Conservation (phyloP, 1,140 invertebrate genomes). For the Vanessa tameamea region DNA sequence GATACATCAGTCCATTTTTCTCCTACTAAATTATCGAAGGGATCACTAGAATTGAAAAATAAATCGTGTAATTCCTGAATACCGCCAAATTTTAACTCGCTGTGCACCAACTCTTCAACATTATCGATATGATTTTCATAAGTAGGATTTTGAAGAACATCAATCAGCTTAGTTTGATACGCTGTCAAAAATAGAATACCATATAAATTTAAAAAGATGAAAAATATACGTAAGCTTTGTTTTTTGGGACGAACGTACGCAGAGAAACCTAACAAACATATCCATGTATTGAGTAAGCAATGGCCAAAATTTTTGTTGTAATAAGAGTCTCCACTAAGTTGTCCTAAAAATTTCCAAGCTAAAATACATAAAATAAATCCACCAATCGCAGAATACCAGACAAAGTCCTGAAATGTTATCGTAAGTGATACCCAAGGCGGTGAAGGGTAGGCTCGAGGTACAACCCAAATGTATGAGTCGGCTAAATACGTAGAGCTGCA, state of each 20-base stretch:
- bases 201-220: constrained; percentile 76
- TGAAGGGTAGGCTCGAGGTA: constrained; percentile 64
- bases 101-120: constrained; percentile 70
- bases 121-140: constrained; percentile 76
- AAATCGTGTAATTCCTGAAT: constrained; percentile 76
- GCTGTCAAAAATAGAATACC: constrained; percentile 76
- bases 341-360: constrained; percentile 71
- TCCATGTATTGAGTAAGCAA: constrained; percentile 74
- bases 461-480: constrained; percentile 80
- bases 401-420: constrained; percentile 67
- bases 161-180: constrained; percentile 81
- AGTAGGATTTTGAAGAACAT: constrained; percentile 77
- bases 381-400: constrained; percentile 71
- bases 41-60: constrained; percentile 74
- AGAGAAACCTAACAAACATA: constrained; percentile 66
- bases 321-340: constrained; percentile 62
- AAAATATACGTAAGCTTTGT: constrained; percentile 75
- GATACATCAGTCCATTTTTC: constrained; percentile 64
- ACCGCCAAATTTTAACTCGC: constrained; percentile 75
- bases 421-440: constrained; percentile 76
- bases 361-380: constrained; percentile 69
- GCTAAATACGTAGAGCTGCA: constrained; percentile 75
- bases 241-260: constrained; percentile 73
- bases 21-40: constrained; percentile 67
- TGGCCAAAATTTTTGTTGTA: constrained; percentile 67